Evolutionary conservation across 2,888 invertebrate species (phyloP), one percentile per base, ranked within the genome.

Genomic region (Elegia similella): DNA sequence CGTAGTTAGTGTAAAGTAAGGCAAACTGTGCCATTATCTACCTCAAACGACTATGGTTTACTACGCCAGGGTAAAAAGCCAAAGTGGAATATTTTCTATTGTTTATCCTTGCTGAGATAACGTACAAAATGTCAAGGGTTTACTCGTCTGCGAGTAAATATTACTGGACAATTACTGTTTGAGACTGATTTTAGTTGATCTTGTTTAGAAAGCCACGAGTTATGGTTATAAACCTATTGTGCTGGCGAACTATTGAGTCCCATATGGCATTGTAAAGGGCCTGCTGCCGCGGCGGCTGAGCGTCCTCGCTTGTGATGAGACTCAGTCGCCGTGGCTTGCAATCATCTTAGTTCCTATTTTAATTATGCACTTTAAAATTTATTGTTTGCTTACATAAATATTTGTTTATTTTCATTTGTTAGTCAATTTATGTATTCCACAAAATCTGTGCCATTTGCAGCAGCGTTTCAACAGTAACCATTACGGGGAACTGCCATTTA

Each of bases 311-410:
- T 52, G 12, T 55, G 17, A 32, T n/a, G n/a, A n/a, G n/a, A 23
- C 5, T 52, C 52, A 46, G 38, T n/a, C 38, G 38, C 38, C 38
- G 38, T 66, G 63, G 68, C 75, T 73, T 78, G 89, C 89, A 90
- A 90, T 89, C 68, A 65, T 78, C 82, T 82, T 89, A 90, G 91
- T 91, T 91, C 91, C 90, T 91, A 90, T 87, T 38, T 88, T 81
- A 75, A 78, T 80, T 73, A 73, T 75, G 69, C 62, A 73, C 76
- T 75, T 75, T 73, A 66, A 72, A 65, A 59, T 65, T 68, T 76
- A 71, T 83, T 83, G 76, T 81, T 80, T 81, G 76, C 66, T 76
- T 81, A 75, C 62, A 66, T 76, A 76, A 78, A 71, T 81, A 76
- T 82, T 82, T 81, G 76, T 82, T 82, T 82, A 75, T 82, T 75